Evolutionary conservation across 2,888 invertebrate species (phyloP), one percentile per base, ranked within the genome.

Genomic region (Pristionchus japonicus): DNA sequence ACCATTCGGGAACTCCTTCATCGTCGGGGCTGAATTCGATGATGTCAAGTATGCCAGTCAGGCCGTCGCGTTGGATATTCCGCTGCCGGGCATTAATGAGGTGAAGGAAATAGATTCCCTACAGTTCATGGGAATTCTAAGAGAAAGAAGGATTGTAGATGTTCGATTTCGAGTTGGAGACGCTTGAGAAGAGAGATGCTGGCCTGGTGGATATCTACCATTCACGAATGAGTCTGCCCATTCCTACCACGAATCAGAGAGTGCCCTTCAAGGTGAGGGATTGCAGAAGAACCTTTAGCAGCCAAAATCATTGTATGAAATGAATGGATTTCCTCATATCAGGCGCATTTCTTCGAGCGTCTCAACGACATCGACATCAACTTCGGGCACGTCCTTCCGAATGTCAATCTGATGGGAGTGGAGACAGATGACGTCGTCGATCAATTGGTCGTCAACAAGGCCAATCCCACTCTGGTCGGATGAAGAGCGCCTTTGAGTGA

Each of bases 81-180:
- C 90, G 4, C 86, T 91, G 17, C 91, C 91, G 0, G 91, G 89
- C n/a, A 87, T 91, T 61, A 91, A 90, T 87, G 91, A 91, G 88
- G 90, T 90, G 57, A 43, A 13, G 37, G 34, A 17, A 70, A 23
- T 9, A 70, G 34, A 9, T 6, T 13, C 3, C n/a, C 20, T 23
- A 11, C 7, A 11, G 11, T 43, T 43, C 43, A 43, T 43, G 43
- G n/a, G n/a, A 77, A 11, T 40, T 37, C 11, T 57, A 3, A 57
- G 3, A 20, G 40, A 61, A 40, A 31, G 27, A 61, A 40, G 6
- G 7, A 67, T 88, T 89, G 37, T 86, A 91, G 91, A 89, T 91
- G 88, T 91, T 91, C 57, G 91, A 91, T 86, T 91, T 91, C 82
- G 90, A 91, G 89, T 89, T 90, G 87, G 91, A 91, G 80, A 91